A percentile compares a stretch with the other conserved stretches of the same genome.
Evolutionary conservation across 2,113 vertebrate genomes (phyloP).

Genomic region (Eudyptes chrysolophus): DNA sequence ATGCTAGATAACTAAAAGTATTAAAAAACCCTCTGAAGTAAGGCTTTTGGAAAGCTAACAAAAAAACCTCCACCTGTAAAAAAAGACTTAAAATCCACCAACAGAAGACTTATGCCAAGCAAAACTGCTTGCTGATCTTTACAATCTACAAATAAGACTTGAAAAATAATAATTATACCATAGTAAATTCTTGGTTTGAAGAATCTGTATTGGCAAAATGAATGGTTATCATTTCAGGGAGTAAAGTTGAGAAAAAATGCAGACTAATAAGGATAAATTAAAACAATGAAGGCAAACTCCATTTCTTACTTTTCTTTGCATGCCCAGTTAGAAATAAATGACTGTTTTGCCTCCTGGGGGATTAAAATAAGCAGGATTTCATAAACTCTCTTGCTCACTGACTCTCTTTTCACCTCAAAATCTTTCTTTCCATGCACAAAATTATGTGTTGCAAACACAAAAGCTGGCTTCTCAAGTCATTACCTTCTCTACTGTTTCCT

Average conservation of each 20-base stretch:
- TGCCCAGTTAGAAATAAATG: slow-evolving; percentile 54
- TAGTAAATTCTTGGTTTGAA: slow-evolving; percentile 17
- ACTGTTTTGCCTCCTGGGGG: slow-evolving; percentile 39
- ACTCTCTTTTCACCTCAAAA: slow-evolving; percentile 12
- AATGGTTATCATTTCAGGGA: slow-evolving; percentile 1
- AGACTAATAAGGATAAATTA: slow-evolving; percentile 30
- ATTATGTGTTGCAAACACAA: background rate
- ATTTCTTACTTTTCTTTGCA: slow-evolving; percentile 29
- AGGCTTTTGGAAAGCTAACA: background rate
- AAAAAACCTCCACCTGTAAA: background rate
- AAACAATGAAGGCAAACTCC: background rate
- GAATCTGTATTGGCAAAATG: background rate
- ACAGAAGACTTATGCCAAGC: background rate
- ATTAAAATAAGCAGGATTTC: slow-evolving; percentile 64
- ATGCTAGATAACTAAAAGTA: background rate
- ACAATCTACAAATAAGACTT: background rate
- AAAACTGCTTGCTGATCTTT: background rate
- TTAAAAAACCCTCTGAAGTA: background rate
- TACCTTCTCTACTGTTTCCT: slow-evolving; percentile 2
- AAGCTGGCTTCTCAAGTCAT: slow-evolving; percentile 17
- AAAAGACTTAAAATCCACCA: background rate
- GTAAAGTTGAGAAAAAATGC: background rate
- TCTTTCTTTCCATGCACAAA: background rate
- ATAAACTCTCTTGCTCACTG: slow-evolving; percentile 23
- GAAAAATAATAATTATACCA: slow-evolving; percentile 17